Evolutionary conservation across 2,113 vertebrate species (phyloP).

Genomic region (Podilymbus podiceps): DNA sequence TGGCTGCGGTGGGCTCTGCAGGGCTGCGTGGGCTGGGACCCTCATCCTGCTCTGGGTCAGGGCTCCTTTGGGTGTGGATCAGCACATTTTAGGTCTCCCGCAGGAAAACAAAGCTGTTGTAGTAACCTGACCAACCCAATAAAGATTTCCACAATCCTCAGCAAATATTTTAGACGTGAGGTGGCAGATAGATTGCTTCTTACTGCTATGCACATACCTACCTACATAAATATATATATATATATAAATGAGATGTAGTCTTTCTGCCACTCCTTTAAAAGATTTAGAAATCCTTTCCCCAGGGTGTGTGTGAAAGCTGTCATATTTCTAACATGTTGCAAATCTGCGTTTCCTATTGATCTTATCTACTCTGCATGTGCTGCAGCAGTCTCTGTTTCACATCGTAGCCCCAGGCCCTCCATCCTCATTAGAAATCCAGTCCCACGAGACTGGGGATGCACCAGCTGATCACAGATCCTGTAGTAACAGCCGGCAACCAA

Average conservation of each 20-base stretch:
- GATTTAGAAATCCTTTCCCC: not conserved
- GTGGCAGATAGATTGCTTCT: not conserved
- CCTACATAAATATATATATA: not conserved
- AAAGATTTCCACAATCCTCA: not conserved
- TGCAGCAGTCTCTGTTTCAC: slow-evolving; percentile 9
- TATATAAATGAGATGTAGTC: not conserved
- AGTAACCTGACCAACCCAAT: not conserved
- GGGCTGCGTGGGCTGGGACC: not conserved
- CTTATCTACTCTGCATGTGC: not conserved
- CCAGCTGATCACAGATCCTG: slow-evolving; percentile 37
- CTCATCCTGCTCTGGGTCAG: not conserved
- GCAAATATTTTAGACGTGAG: slow-evolving; percentile 33
- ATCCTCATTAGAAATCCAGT: slow-evolving; percentile 40
- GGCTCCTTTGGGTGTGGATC: not conserved
- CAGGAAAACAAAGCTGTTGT: not conserved
- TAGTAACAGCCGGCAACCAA: not conserved
- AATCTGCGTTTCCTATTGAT: slow-evolving; percentile 56
- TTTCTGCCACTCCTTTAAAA: not conserved
- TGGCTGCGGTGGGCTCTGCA: not conserved
- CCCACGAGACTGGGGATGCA: slow-evolving; percentile 10
- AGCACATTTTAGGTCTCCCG: not conserved
- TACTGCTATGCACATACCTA: not conserved
- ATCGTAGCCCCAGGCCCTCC: not conserved
- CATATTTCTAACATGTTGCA: not conserved
- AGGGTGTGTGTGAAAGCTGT: not conserved